phyloP scores from a whole-genome alignment of 2,888 invertebrate genomes.

The Glyphotaelius pellucidus region DNA sequence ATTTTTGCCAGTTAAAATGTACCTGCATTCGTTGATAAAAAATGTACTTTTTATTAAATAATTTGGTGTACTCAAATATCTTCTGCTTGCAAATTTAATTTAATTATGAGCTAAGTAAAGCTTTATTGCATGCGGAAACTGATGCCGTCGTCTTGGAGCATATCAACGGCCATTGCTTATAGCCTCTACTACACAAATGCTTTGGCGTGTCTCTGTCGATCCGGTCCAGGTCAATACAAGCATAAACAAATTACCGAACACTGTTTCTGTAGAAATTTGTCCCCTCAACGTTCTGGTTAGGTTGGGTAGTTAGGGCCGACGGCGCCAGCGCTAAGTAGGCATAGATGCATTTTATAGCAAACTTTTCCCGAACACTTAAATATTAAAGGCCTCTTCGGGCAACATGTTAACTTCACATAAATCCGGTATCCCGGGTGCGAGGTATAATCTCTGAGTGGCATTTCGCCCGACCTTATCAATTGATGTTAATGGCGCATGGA shows the following conservation, averaged over 20 bases:
- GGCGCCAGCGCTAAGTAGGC: not conserved
- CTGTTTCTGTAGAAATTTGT: not conserved
- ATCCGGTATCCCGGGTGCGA: not conserved
- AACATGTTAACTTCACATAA: not conserved
- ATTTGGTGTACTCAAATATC: too few species aligned
- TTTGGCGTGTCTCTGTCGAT: not conserved
- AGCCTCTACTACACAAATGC: too few species aligned
- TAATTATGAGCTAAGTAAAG: not conserved
- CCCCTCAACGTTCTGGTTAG: not conserved
- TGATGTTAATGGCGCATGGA: not conserved
- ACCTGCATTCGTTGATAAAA: too few species aligned
- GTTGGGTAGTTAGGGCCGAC: not conserved
- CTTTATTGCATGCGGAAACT: not conserved
- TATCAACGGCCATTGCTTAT: not conserved
- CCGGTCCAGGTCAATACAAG: not conserved
- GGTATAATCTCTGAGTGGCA: not conserved
- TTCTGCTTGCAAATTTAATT: too few species aligned
- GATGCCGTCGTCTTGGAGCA: not conserved
- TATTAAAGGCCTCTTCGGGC: not conserved
- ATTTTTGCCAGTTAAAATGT: too few species aligned
- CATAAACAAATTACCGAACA: not conserved
- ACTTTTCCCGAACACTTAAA: not conserved
- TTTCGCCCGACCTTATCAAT: not conserved
- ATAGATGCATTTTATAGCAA: not conserved
- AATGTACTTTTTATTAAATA: too few species aligned